Evolutionary conservation across 2,113 vertebrate genomes (phyloP), one percentile per base, ranked within the genome.

Genomic region (Xiphophorus maculatus): DNA sequence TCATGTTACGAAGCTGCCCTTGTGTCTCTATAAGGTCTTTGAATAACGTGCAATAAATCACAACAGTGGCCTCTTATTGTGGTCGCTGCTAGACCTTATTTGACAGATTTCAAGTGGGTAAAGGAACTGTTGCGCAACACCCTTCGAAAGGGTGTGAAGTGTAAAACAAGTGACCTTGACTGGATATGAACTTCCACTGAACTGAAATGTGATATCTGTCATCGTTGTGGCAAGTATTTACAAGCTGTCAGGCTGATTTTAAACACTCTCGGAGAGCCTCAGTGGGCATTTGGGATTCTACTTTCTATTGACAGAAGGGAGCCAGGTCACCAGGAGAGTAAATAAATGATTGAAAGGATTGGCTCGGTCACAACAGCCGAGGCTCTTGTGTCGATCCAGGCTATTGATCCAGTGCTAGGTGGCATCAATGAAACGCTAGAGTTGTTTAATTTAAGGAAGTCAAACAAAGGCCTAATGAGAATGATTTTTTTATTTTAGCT

Each of bases 291-390:
- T 73, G 87, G 89, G 85, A 87, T 81, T 87, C 76, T 77, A 73
- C 64, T 79, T 58, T 32, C 25, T 87, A 89, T 91, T 88, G 92
- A 93, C 68, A 27, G 84, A 77, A 73, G 86, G 76, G 83, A 86
- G 86, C 77, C 35, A 84, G 90, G 92, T 93, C 92, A 92, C 88
- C 93, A 90, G 87, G 74, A 71, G 87, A 94, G 92, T 93, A 89
- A 93, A 94, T 93, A 94, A 94, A 94, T 93, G 90, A 93, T 93
- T 93, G 90, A 91, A 88, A 89, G 85, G 89, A 93, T 90, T 87
- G 88, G 82, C 90, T 88, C 1, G 75, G 86, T 80, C 88, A 81
- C 86, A 85, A 84, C 83, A 90, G 82, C 74, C 10, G 69, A 84
- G 91, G 87, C 81, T 87, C 66, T 81, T 88, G 73, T 85, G 90